A percentile compares a stretch with the other conserved stretches of the same genome.
phyloP scores from a whole-genome alignment of 1,140 invertebrate genomes.

The Mamestra configurata region DNA sequence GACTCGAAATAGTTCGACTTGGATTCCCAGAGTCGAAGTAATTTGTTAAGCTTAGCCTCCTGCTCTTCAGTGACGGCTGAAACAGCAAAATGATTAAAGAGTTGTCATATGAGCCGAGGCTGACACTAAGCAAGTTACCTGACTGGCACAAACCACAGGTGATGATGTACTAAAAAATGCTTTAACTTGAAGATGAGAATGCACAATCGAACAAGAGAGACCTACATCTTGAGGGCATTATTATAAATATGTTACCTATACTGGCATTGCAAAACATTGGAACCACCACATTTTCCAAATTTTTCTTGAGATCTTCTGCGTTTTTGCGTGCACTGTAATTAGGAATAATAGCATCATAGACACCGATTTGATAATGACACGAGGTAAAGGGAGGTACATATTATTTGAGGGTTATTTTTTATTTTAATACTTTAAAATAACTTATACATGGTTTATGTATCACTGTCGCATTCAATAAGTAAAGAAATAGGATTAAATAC shows the following conservation, averaged over 20 bases:
- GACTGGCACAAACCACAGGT: conserved; percentile 80
- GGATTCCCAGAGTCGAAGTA: conserved; percentile 98
- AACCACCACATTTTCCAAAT: conserved; percentile 97
- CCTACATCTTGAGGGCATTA: conserved; percentile 86
- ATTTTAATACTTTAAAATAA: conserved; percentile 11
- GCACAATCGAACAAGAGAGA: conserved; percentile 79
- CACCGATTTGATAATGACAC: conserved; percentile 78
- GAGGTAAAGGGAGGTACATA: conserved; percentile 54
- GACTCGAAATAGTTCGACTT: conserved; percentile 98
- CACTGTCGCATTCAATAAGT: not conserved
- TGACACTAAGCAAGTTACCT: conserved; percentile 83
- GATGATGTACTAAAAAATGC: conserved; percentile 79
- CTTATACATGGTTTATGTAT: not conserved
- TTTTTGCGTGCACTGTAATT: conserved; percentile 96
- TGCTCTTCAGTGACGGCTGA: conserved; percentile 95
- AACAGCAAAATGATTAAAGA: conserved; percentile 80
- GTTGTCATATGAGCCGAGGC: conserved; percentile 72
- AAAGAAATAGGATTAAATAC: conserved; percentile 22
- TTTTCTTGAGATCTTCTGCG: conserved; percentile 96
- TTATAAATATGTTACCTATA: conserved; percentile 89
- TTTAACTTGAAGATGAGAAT: conserved; percentile 80
- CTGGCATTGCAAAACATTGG: conserved; percentile 98
- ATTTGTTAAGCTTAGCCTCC: conserved; percentile 96
- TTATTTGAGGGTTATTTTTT: conserved; percentile 32
- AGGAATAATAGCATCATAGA: conserved; percentile 88